A percentile compares a stretch with the other conserved stretches of the same genome.
These are phyloP conservation scores for Caenorhabditis latens DNA, from an alignment of 1,140 invertebrate genomes.

Conservation along the genomic window DNA sequence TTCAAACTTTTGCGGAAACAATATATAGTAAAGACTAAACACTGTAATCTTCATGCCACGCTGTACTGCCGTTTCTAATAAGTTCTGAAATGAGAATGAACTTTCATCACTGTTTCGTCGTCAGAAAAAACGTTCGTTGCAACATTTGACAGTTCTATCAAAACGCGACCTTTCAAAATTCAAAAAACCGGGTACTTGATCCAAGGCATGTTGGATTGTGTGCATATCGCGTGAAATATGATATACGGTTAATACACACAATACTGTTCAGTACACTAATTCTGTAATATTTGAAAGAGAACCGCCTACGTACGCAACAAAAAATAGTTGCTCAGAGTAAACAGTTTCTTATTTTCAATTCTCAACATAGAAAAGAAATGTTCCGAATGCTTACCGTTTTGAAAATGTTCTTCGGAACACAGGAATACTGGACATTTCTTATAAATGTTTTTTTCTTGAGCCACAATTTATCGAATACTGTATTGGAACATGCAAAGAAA, in stretches of 20 bases:
- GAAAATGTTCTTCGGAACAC: too few species aligned
- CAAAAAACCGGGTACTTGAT: conserved; percentile 23
- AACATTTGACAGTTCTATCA: conserved; percentile 26
- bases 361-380: too few species aligned
- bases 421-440: too few species aligned
- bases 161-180: neutral
- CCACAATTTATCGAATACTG: too few species aligned
- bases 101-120: too few species aligned
- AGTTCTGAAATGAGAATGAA: too few species aligned
- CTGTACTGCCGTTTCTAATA: neutral
- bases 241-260: neutral
- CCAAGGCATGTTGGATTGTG: neutral
- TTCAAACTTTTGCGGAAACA: conserved; percentile 17
- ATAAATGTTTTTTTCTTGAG: too few species aligned
- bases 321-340: neutral
- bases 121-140: neutral
- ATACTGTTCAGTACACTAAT: neutral
- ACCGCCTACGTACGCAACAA: neutral
- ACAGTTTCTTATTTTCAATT: too few species aligned
- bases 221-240: conserved; percentile 41
- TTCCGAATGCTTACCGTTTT: too few species aligned
- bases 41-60: conserved; percentile 5
- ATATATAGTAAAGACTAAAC: neutral
- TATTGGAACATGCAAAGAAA: neutral
- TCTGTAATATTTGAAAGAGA: neutral